Percentiles rank a stretch among this genome's conserved stretches.
Evolutionary conservation across 1,140 invertebrate species (phyloP).

Genomic region (Neodiprion lecontei): DNA sequence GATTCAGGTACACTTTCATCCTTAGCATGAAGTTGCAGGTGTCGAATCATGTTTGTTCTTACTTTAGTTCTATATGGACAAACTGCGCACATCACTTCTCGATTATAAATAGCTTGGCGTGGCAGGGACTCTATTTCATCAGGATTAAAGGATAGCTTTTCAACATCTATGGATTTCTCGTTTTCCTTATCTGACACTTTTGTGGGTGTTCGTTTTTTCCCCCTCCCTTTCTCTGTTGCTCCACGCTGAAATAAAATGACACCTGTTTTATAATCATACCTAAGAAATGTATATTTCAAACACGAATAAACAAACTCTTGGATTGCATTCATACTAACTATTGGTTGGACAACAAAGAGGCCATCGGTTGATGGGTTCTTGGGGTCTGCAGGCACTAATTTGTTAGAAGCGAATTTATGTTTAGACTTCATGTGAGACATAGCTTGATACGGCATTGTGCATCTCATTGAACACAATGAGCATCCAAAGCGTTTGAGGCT

Average conservation of each 20-base stretch:
- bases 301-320: neutral
- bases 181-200: slow-evolving; percentile 36
- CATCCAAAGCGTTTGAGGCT: slow-evolving; percentile 63
- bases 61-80: slow-evolving; percentile 79
- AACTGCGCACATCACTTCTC: slow-evolving; percentile 68
- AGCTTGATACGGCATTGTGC: slow-evolving; percentile 56
- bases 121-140: slow-evolving; percentile 71
- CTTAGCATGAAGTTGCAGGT: slow-evolving; percentile 72
- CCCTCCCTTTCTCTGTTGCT: slow-evolving; percentile 9
- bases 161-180: slow-evolving; percentile 39
- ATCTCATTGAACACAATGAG: slow-evolving; percentile 59
- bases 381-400: slow-evolving; percentile 60
- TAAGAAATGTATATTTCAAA: neutral
- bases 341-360: slow-evolving; percentile 62
- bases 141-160: slow-evolving; percentile 63
- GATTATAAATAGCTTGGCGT: slow-evolving; percentile 69
- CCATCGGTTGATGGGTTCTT: slow-evolving; percentile 63
- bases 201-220: slow-evolving; percentile 35
- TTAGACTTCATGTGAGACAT: slow-evolving; percentile 64
- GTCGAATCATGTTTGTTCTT: slow-evolving; percentile 74
- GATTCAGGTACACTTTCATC: slow-evolving; percentile 67
- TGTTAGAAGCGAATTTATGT: slow-evolving; percentile 58
- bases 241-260: slow-evolving; percentile 13
- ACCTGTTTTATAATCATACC: neutral
- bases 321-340: slow-evolving; percentile 38